Base-by-base conservation (phyloP, 1,140 invertebrate genomes). In the Heliconius congener region DNA sequence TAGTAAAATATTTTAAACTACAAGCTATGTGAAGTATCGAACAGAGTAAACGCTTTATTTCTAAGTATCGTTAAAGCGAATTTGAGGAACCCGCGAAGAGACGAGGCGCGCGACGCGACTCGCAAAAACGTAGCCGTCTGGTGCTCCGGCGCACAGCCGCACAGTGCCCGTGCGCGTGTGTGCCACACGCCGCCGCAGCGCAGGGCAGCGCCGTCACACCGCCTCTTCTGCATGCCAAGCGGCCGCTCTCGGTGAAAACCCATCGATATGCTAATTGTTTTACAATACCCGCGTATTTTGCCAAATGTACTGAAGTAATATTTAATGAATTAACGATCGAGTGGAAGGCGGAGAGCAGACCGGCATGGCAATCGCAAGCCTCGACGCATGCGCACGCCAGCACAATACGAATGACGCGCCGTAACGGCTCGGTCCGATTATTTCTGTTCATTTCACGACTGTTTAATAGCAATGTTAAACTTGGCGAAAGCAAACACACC, bases 381-480 rank as follows among this genome's bases (percentile, higher is more conserved):
- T 83, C 85, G 82, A 85, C 83, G 86, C 83, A 87, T 85, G 82
- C 85, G 88, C 84, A 89, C 90, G 90, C 90, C 81, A 78, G 82
- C 87, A 88, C 90, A 87, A 93, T 93, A 91, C 90, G 88, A 92
- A 92, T 91, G 90, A 91, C 86, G 87, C 90, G 87, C 86, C 91
- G 86, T 94, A 94, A 94, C 93, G 91, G 93, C 90, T 90, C 90
- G 91, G 85, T 88, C 90, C 86, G 90, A 93, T 94, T 94, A 93
- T 94, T 93, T 94, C 91, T 92, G 92, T 92, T 87, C 89, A 93
- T 93, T 93, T 92, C 91, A 93, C 86, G 93, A 92, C 92, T 93
- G 93, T 93, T 93, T 93, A 91, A 94, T 93, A 94, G 93, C 92
- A 93, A 93, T 92, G 93, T 92, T 93, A 91, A 92, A 92, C 85